Conservation (phyloP, 1,140 invertebrate species). For the Diprion similis region DNA sequence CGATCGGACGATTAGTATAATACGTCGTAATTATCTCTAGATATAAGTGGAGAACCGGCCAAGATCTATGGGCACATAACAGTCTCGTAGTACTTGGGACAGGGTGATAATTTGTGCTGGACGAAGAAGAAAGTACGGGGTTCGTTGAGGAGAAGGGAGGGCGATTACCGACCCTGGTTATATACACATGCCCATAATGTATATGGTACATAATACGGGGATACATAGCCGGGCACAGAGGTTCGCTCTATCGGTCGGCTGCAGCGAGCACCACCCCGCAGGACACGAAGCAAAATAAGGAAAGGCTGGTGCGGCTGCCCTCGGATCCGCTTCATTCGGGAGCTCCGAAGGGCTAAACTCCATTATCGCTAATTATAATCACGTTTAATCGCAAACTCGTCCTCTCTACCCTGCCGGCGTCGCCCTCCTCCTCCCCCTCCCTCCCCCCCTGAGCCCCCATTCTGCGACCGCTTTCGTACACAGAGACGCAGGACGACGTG, state of each 20-base stretch:
- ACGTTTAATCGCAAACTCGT: conserved; percentile 56
- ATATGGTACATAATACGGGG: too few relatives aligned
- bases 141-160: background rate
- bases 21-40: background rate
- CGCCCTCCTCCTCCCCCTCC: background rate
- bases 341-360: conserved; percentile 49
- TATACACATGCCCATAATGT: background rate
- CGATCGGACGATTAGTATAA: background rate
- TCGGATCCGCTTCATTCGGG: conserved; percentile 20
- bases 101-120: background rate
- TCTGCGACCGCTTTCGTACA: background rate
- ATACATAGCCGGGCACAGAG: background rate
- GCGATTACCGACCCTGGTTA: background rate
- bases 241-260: background rate
- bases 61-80: background rate
- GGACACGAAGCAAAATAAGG: background rate
- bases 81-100: background rate
- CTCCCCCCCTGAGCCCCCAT: background rate
- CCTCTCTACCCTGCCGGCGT: conserved; percentile 21
- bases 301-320: conserved; percentile 12
- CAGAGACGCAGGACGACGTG: conserved; percentile 8
- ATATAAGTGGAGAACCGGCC: background rate
- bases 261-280: background rate
- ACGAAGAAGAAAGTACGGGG: background rate
- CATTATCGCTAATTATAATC: conserved; percentile 59